These are phyloP conservation scores for Sebastes elongatus DNA, from an alignment of 2,797 vertebrate species.

Conservation along the genomic window DNA sequence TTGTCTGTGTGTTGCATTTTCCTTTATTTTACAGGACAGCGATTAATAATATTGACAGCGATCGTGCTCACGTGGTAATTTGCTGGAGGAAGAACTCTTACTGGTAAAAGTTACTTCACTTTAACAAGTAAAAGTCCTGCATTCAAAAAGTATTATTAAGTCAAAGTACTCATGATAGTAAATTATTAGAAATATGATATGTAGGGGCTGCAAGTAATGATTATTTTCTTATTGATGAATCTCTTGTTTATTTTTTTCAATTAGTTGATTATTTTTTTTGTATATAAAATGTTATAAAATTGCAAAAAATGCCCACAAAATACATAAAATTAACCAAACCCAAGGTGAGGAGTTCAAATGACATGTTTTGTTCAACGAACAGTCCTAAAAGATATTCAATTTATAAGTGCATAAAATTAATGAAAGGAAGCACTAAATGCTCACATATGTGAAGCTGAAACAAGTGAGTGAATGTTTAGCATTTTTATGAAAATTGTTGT, in stretches of 20 bases:
- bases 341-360: neutral
- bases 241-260: neutral
- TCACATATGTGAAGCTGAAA: neutral
- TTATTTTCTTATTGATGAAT: neutral
- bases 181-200: neutral
- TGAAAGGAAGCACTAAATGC: neutral
- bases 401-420: neutral
- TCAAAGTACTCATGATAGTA: neutral
- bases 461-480: neutral
- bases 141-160: neutral
- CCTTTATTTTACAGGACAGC: slow-evolving; percentile 4
- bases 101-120: neutral
- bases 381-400: neutral
- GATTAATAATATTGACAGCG: neutral
- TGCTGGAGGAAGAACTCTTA: neutral
- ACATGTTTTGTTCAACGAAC: neutral
- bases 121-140: neutral
- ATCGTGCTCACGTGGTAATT: neutral
- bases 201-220: neutral
- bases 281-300: neutral
- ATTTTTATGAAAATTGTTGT: neutral
- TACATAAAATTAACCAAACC: neutral
- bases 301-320: neutral
- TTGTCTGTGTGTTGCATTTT: slow-evolving; percentile 15
- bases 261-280: neutral